Evolutionary conservation across 2,113 vertebrate genomes (phyloP).

Genomic region (Gobiocypris rarus): DNA sequence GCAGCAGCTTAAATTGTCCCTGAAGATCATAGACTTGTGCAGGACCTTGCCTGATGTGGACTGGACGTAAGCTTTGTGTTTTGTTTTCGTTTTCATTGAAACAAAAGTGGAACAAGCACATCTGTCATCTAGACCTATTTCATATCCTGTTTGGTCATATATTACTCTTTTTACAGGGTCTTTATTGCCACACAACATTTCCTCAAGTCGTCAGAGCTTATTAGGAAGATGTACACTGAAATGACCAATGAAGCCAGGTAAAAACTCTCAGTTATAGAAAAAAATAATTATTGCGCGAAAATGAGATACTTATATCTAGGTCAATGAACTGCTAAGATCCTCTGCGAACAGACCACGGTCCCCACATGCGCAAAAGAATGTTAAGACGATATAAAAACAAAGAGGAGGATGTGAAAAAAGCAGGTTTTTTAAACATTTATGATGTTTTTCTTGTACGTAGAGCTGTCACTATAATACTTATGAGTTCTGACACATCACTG

Average conservation of each 20-base stretch:
- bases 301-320: not conserved
- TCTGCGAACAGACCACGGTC: too few relatives aligned
- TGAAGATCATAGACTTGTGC: conserved; percentile 81
- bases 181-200: conserved; percentile 89
- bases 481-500: too few relatives aligned
- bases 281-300: not conserved
- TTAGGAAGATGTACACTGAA: conserved; percentile 84
- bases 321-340: not conserved
- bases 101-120: not conserved
- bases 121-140: not conserved
- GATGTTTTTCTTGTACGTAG: too few relatives aligned
- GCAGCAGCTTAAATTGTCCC: conserved; percentile 75
- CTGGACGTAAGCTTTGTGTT: conserved; percentile 84
- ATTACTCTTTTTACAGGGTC: conserved; percentile 75
- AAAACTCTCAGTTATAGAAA: not conserved
- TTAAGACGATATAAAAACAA: too few relatives aligned
- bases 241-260: conserved; percentile 90
- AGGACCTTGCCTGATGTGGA: conserved; percentile 82
- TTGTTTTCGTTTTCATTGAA: not conserved
- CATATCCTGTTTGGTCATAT: not conserved
- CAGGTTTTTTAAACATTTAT: too few relatives aligned
- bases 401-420: too few relatives aligned
- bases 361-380: too few relatives aligned
- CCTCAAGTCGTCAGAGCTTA: conserved; percentile 84
- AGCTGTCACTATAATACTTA: too few relatives aligned